Conservation (phyloP, 2,888 invertebrate species). For the Bombyx huttoni region DNA sequence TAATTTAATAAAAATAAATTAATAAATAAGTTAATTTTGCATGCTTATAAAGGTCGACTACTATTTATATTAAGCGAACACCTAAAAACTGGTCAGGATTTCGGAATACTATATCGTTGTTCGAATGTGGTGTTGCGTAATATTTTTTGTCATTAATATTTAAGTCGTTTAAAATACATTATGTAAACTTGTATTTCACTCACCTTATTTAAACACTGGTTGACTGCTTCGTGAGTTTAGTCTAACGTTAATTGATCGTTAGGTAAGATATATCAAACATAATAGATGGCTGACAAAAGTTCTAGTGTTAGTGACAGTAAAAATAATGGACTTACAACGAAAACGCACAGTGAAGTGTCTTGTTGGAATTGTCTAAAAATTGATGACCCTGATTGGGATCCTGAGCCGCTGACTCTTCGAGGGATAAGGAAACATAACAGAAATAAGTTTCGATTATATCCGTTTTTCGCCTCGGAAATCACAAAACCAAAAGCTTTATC, state of each 20-base stretch:
- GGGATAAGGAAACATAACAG: constrained; percentile 40
- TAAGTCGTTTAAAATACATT: constrained; percentile 45
- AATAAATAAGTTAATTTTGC: not conserved
- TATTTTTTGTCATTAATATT: constrained; percentile 32
- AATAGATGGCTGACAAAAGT: constrained; percentile 15
- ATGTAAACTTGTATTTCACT: constrained; percentile 18
- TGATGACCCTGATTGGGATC: constrained; percentile 21
- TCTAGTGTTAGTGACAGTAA: constrained; percentile 16
- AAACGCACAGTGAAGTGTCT: constrained; percentile 28
- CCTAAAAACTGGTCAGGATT: constrained; percentile 16
- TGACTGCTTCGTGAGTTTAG: constrained; percentile 30
- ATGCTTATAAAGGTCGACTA: constrained; percentile 14
- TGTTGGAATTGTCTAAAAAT: constrained; percentile 54
- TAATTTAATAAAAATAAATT: too few relatives aligned
- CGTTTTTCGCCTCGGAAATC: constrained; percentile 44
- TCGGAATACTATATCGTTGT: constrained; percentile 20
- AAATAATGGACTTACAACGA: constrained; percentile 15
- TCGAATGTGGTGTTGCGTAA: constrained; percentile 27
- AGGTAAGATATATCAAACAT: not conserved
- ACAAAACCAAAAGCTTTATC: constrained; percentile 44
- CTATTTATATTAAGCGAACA: constrained; percentile 18
- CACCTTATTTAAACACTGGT: constrained; percentile 38
- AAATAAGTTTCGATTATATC: constrained; percentile 44
- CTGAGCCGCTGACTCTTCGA: constrained; percentile 29
- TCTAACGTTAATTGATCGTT: constrained; percentile 11